These are phyloP conservation scores for Trogon surrucura DNA, from an alignment of 2,113 vertebrate species.

Conservation along the genomic window DNA sequence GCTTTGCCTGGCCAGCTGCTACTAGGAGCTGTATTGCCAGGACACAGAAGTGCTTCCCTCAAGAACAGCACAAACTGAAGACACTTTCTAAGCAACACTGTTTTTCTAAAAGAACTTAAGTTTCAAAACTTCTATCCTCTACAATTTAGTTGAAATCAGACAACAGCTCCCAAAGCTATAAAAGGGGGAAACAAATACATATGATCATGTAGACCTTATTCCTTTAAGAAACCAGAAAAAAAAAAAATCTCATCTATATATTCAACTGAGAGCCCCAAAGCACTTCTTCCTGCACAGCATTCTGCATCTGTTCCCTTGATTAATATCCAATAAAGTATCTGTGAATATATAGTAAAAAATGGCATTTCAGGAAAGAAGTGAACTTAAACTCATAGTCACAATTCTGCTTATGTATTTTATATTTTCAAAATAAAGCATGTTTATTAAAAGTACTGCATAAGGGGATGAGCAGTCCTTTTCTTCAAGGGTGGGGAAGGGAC, in stretches of 20 bases:
- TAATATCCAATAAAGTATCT: not conserved
- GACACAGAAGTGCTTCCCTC: not conserved
- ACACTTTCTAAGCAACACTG: not conserved
- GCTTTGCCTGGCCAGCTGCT: not conserved
- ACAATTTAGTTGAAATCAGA: not conserved
- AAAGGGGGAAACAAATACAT: rapidly evolving
- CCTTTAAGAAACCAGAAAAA: not conserved
- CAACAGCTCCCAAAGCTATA: not conserved
- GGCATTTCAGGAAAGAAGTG: not conserved
- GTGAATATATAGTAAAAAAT: not conserved
- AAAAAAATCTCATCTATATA: too few relatives aligned
- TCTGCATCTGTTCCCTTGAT: not conserved
- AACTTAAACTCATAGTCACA: not conserved
- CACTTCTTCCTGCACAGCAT: not conserved
- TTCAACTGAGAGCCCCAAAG: not conserved
- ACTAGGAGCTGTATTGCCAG: not conserved
- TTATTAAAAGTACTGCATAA: not conserved
- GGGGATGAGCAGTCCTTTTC: not conserved
- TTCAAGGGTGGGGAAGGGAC: rapidly evolving
- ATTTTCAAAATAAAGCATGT: not conserved
- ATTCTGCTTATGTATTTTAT: not conserved
- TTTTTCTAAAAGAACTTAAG: not conserved
- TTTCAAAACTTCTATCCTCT: not conserved
- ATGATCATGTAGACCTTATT: not conserved
- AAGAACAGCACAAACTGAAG: not conserved